Percentiles rank a stretch among this genome's conserved stretches.
Evolutionary conservation across 2,888 invertebrate genomes (phyloP).

Genomic region (Slavum lentiscoides): DNA sequence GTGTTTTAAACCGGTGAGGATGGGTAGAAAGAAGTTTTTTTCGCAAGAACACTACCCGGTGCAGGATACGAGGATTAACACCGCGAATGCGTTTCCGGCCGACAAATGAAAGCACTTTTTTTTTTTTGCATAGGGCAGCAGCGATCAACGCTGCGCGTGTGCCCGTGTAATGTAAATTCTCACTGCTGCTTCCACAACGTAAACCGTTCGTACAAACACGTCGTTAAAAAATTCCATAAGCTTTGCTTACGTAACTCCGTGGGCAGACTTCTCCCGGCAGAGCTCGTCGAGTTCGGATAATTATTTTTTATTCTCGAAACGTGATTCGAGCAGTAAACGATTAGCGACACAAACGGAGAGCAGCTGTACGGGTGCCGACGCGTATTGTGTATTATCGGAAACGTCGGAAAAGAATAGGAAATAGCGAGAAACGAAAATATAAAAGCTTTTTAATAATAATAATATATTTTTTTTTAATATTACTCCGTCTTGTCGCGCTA

Average conservation of each 20-base stretch:
- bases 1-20: too few relatives aligned
- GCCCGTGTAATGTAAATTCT: constrained; percentile 16
- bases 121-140: neutral
- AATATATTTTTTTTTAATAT: neutral
- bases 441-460: constrained; percentile 19
- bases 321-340: too few relatives aligned
- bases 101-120: neutral
- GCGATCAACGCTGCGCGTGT: constrained; percentile 1
- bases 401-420: neutral
- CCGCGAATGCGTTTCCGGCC: neutral
- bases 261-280: too few relatives aligned
- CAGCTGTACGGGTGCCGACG: neutral
- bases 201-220: constrained; percentile 37
- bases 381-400: constrained; percentile 12
- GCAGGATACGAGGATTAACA: neutral
- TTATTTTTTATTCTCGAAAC: too few relatives aligned
- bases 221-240: constrained; percentile 22
- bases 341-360: constrained; percentile 38
- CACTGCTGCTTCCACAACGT: neutral
- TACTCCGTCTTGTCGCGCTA: neutral
- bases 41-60: too few relatives aligned
- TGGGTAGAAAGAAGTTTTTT: neutral
- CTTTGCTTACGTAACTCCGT: neutral
- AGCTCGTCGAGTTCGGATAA: too few relatives aligned
- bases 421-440: constrained; percentile 12